Conservation (phyloP, 2,797 vertebrate species). For the Tauraco hartlaubi region DNA sequence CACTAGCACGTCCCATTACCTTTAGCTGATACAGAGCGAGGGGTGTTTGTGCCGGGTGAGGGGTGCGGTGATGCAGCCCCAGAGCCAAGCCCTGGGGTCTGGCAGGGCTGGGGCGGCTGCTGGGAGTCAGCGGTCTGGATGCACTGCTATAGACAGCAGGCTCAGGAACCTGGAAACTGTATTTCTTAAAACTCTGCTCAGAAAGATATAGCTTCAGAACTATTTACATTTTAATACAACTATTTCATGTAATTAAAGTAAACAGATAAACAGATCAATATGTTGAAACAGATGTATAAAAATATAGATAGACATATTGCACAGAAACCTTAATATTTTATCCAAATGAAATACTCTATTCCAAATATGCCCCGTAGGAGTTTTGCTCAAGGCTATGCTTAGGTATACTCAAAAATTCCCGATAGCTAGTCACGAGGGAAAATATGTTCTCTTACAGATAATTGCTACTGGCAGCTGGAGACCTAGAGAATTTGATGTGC, state of each 20-base stretch:
- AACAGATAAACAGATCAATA: constrained; percentile 82
- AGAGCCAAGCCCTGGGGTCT: background rate
- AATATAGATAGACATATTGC: constrained; percentile 78
- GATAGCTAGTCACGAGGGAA: constrained; percentile 86
- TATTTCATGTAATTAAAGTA: constrained; percentile 77
- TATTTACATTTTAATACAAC: constrained; percentile 76
- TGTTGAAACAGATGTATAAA: constrained; percentile 82
- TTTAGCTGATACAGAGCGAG: rapidly evolving
- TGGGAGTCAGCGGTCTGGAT: background rate
- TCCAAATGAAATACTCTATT: constrained; percentile 82
- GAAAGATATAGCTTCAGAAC: constrained; percentile 31
- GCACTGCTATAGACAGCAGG: background rate
- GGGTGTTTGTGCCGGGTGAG: background rate
- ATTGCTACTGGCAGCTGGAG: constrained; percentile 93
- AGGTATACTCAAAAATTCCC: constrained; percentile 86
- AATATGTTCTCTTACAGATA: constrained; percentile 93
- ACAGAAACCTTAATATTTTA: constrained; percentile 77
- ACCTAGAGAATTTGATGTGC: constrained; percentile 89
- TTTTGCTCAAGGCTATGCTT: constrained; percentile 89
- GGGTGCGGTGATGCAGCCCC: background rate
- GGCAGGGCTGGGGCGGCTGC: background rate
- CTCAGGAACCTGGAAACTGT: background rate
- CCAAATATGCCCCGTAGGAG: constrained; percentile 82
- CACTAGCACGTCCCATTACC: background rate
- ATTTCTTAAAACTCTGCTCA: constrained; percentile 31